Conservation (phyloP, 2,797 vertebrate genomes). For the Meda fulgida region DNA sequence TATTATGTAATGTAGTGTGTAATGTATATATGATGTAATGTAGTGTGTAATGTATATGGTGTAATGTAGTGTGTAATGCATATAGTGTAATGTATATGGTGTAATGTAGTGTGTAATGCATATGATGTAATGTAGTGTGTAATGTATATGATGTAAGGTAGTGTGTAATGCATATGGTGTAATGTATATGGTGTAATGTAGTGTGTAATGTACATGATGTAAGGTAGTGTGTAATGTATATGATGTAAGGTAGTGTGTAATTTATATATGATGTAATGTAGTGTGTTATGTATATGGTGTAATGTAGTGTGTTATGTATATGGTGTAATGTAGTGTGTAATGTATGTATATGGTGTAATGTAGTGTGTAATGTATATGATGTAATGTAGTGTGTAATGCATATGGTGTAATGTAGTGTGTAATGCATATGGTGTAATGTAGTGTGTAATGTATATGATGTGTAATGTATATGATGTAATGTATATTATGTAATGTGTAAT, state of each 20-base stretch:
- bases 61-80: not conserved
- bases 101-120: not conserved
- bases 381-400: not conserved
- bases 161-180: too few relatives aligned
- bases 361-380: not conserved
- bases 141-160: not conserved
- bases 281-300: not conserved
- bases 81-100: not conserved
- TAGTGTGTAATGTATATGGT: not conserved
- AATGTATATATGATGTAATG: too few relatives aligned
- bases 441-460: too few relatives aligned
- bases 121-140: too few relatives aligned
- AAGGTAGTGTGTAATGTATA: not conserved
- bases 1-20: not conserved
- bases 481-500: too few relatives aligned
- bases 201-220: too few relatives aligned
- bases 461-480: not conserved
- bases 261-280: too few relatives aligned
- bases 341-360: too few relatives aligned
- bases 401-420: too few relatives aligned
- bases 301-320: not conserved
- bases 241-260: not conserved
- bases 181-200: not conserved
- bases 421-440: not conserved
- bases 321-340: not conserved